A percentile compares a stretch with the other conserved stretches of the same genome.
Evolutionary conservation across 2,113 vertebrate species (phyloP).

Genomic region (Cryptoleucopteryx plumbea): DNA sequence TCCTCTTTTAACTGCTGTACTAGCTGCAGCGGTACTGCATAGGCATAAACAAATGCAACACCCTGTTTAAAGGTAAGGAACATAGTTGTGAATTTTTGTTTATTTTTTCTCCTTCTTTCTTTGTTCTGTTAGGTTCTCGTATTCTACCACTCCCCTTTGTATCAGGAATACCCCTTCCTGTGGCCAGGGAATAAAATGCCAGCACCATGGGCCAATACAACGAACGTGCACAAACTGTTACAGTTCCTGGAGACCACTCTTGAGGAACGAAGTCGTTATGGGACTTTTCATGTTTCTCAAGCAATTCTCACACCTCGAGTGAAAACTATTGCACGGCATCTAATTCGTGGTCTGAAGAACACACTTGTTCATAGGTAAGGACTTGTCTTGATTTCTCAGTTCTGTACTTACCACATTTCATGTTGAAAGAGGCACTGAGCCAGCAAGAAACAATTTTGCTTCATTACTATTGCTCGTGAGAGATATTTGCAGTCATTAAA

Average conservation of each 20-base stretch:
- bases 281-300: conserved; percentile 95
- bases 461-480: background rate
- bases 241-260: conserved; percentile 92
- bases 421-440: background rate
- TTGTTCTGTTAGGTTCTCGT: conserved; percentile 82
- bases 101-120: background rate
- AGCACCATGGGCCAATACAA: conserved; percentile 97
- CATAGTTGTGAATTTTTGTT: background rate
- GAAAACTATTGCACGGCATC: conserved; percentile 86
- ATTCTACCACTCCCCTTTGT: conserved; percentile 90
- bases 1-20: background rate
- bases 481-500: background rate
- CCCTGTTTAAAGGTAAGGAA: background rate
- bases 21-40: background rate
- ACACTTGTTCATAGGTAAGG: conserved; percentile 90
- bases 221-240: conserved; percentile 84
- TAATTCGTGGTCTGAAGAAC: conserved; percentile 87
- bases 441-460: background rate
- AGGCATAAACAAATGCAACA: background rate
- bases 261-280: conserved; percentile 79
- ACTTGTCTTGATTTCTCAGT: background rate
- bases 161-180: conserved; percentile 74
- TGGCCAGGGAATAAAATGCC: conserved; percentile 95
- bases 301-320: conserved; percentile 91
- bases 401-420: rapidly evolving